Evolutionary conservation across 2,797 vertebrate genomes (phyloP), one percentile per base, ranked within the genome.

Genomic region (Halcyon badia): DNA sequence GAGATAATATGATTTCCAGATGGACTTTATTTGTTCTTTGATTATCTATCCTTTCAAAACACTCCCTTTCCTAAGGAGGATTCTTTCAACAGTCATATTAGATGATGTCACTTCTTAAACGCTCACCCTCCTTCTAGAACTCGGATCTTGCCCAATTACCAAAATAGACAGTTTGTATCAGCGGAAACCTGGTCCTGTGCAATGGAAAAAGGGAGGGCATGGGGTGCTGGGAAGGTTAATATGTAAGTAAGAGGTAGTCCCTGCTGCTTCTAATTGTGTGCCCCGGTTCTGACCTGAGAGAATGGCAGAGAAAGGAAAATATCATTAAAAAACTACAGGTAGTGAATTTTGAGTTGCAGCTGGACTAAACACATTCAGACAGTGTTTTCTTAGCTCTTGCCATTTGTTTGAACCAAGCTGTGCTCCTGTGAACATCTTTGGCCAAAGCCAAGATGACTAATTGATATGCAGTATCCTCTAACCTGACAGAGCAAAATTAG

Each of bases 371-470:
- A n/a, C 62, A 88, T 41, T 60, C 73, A 76, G 60, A 49, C 22
- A 77, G 21, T 66, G 35, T 84, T 96, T 93, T 92, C 46, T 84
- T 82, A 90, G 37, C 39, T 72, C 73, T 62, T 94, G 89, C 22
- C 22, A 6, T 44, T 87, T 82, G 30, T 92, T 90, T 89, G 80
- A 92, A 79, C 35, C 24, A 86, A 95, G 37, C 54, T 93, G 41
- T 64, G 33, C 8, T 93, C 51, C 65, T 72, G 35, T 44, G 73
- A 92, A 78, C 31, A 31, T 58, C 71, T 87, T 57, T 87, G 18
- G 37, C 10, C 69, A 71, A 92, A 90, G 44, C 24, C 73, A 87
- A 89, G 70, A 69, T 76, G 94, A 58, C 80, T 78, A 72, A 87
- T 49, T 86, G 76, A 83, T 61, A 78, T 61, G 9, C 26, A 42